phyloP scores from a whole-genome alignment of 2,888 invertebrate genomes.

The Zootermopsis nevadensis region DNA sequence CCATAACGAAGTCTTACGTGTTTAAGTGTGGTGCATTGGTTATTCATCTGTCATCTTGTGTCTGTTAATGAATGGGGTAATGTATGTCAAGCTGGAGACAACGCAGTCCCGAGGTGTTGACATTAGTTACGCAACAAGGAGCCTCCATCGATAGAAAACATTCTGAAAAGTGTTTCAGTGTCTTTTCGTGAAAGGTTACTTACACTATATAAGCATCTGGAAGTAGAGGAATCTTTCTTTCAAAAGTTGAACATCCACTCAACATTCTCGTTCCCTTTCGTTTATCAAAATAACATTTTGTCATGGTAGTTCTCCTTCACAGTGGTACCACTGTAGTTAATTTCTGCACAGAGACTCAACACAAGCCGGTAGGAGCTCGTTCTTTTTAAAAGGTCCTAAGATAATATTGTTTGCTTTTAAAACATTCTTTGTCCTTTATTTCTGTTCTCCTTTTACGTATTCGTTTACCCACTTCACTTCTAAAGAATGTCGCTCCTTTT shows the following conservation, averaged over 20 bases:
- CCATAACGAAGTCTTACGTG: not conserved
- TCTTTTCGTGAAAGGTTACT: not conserved
- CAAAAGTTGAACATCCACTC: constrained; percentile 23
- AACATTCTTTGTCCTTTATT: constrained; percentile 50
- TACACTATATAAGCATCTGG: constrained; percentile 14
- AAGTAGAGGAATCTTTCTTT: constrained; percentile 8
- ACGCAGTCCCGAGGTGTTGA: not conserved
- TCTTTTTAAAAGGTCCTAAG: constrained; percentile 44
- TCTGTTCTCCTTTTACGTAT: constrained; percentile 41
- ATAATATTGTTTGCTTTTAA: constrained; percentile 52
- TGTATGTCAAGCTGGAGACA: not conserved
- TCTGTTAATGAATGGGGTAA: not conserved
- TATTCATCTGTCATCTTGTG: not conserved
- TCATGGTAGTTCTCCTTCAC: not conserved
- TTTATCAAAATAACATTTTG: constrained; percentile 48
- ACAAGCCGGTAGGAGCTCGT: constrained; percentile 21
- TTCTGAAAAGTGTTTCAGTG: not conserved
- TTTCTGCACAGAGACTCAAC: constrained; percentile 23
- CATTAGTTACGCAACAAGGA: not conserved
- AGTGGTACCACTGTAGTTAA: constrained; percentile 35
- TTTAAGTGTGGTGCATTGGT: not conserved
- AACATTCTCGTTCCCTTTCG: constrained; percentile 27
- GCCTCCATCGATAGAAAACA: not conserved
- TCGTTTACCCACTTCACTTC: constrained; percentile 45
- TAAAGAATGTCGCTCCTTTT: constrained; percentile 48